A percentile compares a stretch with the other conserved stretches of the same genome.
phyloP scores from a whole-genome alignment of 2,113 vertebrate genomes.

The Hippolais icterina region DNA sequence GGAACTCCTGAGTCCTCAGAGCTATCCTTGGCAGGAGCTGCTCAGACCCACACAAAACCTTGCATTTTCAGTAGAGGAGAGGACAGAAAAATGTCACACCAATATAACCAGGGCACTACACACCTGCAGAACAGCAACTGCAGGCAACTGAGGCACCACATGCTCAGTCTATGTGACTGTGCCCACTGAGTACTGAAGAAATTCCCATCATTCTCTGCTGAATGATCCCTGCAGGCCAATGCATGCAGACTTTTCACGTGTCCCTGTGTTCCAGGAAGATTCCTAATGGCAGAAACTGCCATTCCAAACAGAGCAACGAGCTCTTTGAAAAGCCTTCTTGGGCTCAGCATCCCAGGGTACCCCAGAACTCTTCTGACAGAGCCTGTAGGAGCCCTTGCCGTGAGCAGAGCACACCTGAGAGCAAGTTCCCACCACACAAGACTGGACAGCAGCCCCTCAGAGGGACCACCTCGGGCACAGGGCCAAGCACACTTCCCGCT shows the following conservation, averaged over 20 bases:
- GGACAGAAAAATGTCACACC: rapidly evolving
- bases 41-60: neutral
- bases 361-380: neutral
- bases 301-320: neutral
- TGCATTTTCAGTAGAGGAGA: rapidly evolving
- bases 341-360: neutral
- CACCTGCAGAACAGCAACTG: neutral
- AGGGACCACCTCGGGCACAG: neutral
- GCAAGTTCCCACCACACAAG: rapidly evolving
- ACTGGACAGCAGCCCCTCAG: neutral
- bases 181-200: neutral
- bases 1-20: neutral
- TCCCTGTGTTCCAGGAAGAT: rapidly evolving
- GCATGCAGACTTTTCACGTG: rapidly evolving
- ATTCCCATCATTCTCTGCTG: neutral
- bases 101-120: rapidly evolving
- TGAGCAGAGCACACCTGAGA: neutral
- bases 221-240: neutral
- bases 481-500: rapidly evolving
- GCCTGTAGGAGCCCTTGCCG: rapidly evolving
- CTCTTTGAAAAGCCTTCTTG: neutral
- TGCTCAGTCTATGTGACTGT: rapidly evolving
- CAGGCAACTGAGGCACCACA: neutral
- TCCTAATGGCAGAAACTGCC: neutral
- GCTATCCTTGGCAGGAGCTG: neutral